Evolutionary conservation across 2,113 vertebrate species (phyloP).

Genomic region (Xiphophorus maculatus): DNA sequence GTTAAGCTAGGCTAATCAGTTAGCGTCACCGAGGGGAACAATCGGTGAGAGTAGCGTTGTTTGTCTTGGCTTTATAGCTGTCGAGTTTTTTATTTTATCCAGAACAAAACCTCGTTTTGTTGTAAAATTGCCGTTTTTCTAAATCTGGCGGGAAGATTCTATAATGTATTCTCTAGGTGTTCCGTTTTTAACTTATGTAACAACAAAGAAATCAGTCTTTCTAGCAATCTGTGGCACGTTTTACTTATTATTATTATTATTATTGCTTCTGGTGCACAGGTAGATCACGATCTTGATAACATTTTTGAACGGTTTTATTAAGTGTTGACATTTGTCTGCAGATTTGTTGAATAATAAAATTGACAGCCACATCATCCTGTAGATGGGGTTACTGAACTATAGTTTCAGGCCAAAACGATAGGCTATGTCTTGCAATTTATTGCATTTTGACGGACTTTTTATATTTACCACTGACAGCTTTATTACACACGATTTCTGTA

Average conservation of each 20-base stretch:
- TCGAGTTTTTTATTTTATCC: neutral
- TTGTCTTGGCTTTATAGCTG: neutral
- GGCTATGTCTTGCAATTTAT: neutral
- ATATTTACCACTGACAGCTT: neutral
- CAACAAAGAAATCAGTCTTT: slow-evolving; percentile 25
- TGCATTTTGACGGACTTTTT: neutral
- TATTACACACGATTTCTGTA: slow-evolving; percentile 25
- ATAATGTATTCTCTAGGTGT: neutral
- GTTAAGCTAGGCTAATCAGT: slow-evolving; percentile 68
- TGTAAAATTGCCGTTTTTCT: neutral
- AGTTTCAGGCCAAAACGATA: neutral
- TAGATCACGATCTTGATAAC: neutral
- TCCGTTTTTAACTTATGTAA: slow-evolving; percentile 55
- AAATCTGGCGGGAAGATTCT: neutral
- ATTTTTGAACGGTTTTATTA: neutral
- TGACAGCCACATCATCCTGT: neutral
- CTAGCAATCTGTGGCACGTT: neutral
- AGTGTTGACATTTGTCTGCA: neutral
- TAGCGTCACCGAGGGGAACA: slow-evolving; percentile 30
- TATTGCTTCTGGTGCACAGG: neutral
- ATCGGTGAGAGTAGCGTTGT: neutral
- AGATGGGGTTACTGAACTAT: neutral
- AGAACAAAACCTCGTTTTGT: neutral
- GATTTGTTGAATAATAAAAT: neutral
- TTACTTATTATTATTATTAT: neutral